Conservation (phyloP, 2,113 vertebrate species). For the Dipodomys spectabilis region DNA sequence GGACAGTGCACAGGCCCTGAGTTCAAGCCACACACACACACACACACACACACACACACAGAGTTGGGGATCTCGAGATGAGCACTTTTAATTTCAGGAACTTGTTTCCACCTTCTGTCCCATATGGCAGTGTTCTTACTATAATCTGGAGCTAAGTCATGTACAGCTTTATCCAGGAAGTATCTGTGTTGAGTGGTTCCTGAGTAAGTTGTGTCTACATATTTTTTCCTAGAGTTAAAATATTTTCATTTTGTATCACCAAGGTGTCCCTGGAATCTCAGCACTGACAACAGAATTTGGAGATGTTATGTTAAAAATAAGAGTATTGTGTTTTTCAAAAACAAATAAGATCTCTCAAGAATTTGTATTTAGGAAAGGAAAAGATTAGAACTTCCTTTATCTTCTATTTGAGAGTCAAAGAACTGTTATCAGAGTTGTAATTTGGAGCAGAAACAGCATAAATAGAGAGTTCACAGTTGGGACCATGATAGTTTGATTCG, state of each 20-base stretch:
- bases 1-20: background rate
- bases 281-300: background rate
- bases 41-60: too few relatives aligned
- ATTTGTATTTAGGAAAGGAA: background rate
- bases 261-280: background rate
- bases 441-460: rapidly evolving
- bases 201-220: background rate
- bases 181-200: background rate
- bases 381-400: background rate
- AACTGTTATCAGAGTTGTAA: background rate
- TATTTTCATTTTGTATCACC: slow-evolving; percentile 8
- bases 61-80: background rate
- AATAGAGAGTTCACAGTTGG: rapidly evolving
- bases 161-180: background rate
- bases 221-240: background rate
- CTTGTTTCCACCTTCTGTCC: background rate
- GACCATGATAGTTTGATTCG: background rate
- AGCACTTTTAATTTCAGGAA: background rate
- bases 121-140: background rate
- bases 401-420: background rate
- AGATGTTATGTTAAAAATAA: background rate
- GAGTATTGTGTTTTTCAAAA: background rate
- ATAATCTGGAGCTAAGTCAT: background rate
- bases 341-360: background rate
- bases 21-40: background rate